phyloP scores from a whole-genome alignment of 2,113 vertebrate species.

The Phylloscopus whistleri region DNA sequence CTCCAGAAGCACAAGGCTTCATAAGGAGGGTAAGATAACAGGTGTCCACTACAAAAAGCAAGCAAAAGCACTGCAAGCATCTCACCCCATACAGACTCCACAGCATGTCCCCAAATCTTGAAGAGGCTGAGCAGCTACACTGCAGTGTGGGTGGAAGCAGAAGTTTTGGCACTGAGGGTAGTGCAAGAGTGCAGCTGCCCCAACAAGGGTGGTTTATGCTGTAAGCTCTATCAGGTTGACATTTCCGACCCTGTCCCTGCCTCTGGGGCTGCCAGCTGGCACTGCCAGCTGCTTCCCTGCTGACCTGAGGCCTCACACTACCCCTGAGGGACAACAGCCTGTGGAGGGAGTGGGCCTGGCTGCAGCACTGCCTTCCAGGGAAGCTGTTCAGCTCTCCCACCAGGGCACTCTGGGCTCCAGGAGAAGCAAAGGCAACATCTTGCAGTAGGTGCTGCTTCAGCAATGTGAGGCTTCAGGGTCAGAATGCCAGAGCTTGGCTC shows the following conservation, averaged over 20 bases:
- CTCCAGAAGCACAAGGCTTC: neutral
- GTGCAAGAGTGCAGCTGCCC: neutral
- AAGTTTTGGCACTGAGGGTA: neutral
- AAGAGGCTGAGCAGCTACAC: neutral
- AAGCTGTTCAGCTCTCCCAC: neutral
- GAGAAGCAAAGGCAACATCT: neutral
- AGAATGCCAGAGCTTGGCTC: neutral
- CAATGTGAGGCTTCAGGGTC: neutral
- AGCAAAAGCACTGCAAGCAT: neutral
- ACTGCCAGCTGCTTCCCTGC: neutral
- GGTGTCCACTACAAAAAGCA: neutral
- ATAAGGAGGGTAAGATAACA: neutral
- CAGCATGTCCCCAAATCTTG: neutral
- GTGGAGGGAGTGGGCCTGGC: neutral
- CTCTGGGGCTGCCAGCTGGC: neutral
- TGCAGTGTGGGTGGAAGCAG: neutral
- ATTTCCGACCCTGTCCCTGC: fast-evolving
- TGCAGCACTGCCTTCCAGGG: neutral
- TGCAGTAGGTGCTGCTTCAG: neutral
- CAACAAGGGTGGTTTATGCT: fast-evolving
- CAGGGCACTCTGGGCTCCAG: fast-evolving
- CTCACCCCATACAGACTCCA: neutral
- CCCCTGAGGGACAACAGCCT: neutral
- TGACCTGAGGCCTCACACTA: neutral
- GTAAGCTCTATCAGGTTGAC: neutral